Percentiles rank a stretch among this genome's conserved stretches.
These are phyloP conservation scores for Rhagium mordax DNA, from an alignment of 2,888 invertebrate species.

Conservation along the genomic window DNA sequence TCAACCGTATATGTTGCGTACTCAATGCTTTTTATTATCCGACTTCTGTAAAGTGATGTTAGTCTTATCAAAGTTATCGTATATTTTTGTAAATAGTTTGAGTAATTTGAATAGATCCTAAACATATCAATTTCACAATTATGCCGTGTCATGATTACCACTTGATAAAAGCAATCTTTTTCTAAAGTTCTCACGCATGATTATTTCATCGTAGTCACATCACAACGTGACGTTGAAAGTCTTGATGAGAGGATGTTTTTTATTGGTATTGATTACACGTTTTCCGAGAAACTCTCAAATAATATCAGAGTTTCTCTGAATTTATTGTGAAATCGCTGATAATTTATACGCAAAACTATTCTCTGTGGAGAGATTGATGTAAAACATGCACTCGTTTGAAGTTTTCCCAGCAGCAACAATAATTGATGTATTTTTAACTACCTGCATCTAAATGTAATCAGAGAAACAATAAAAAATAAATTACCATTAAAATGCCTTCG, in stretches of 20 bases:
- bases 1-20: too few relatives aligned
- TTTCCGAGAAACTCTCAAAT: conserved; percentile 16
- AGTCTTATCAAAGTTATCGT: too few relatives aligned
- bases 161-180: conserved; percentile 6
- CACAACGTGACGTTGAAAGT: conserved; percentile 17
- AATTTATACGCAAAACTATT: conserved; percentile 7
- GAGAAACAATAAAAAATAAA: conserved; percentile 9
- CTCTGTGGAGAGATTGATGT: conserved; percentile 13
- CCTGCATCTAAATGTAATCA: conserved; percentile 11
- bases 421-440: conserved; percentile 9
- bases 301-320: conserved; percentile 18
- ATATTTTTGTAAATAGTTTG: neutral
- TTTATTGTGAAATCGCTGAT: conserved; percentile 11
- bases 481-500: conserved; percentile 1
- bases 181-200: conserved; percentile 19
- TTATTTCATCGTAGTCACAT: conserved; percentile 22
- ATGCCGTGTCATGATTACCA: conserved; percentile 12
- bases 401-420: neutral
- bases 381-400: conserved; percentile 16
- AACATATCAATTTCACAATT: conserved; percentile 18
- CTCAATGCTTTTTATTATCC: too few relatives aligned
- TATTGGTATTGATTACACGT: conserved; percentile 8
- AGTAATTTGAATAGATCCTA: neutral
- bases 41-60: too few relatives aligned
- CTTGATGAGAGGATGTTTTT: conserved; percentile 24